Percentiles rank a stretch among this genome's conserved stretches.
Conservation (phyloP, 2,888 invertebrate genomes). For the Epsilonema sp. region DNA sequence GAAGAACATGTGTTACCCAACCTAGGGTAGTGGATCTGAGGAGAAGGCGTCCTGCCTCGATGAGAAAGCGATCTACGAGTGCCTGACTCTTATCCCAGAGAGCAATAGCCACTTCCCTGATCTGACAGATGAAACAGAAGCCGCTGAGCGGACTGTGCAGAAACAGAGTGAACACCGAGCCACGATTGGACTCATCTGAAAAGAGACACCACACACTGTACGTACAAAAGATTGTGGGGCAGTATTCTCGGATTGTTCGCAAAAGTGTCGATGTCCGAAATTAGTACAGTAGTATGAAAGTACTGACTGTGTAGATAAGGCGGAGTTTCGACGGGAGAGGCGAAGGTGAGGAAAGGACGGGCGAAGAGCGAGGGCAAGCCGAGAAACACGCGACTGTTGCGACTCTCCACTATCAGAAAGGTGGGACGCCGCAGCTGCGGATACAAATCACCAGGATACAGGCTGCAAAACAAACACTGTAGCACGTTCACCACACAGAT, state of each 20-base stretch:
- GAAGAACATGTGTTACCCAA: no score
- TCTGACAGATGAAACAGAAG: conserved; percentile 71
- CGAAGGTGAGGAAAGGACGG: conserved; percentile 70
- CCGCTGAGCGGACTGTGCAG: conserved; percentile 79
- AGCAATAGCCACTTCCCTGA: conserved; percentile 58
- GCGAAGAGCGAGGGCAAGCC: conserved; percentile 76
- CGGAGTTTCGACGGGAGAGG: conserved; percentile 83
- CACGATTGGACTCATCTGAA: conserved; percentile 44
- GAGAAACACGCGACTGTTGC: conserved; percentile 71
- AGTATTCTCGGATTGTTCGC: no score
- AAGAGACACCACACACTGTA: no score
- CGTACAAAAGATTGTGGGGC: no score
- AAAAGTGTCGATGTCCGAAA: no score
- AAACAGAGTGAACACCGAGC: conserved; percentile 80
- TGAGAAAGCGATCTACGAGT: conserved; percentile 66
- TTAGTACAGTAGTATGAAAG: not conserved
- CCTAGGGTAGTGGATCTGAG: conserved; percentile 53
- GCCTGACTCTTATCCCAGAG: conserved; percentile 76
- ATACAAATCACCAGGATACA: conserved; percentile 79
- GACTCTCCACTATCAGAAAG: conserved; percentile 80
- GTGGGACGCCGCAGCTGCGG: conserved; percentile 77
- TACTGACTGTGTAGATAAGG: not conserved
- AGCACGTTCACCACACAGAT: not conserved
- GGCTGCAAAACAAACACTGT: conserved; percentile 29
- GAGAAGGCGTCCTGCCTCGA: conserved; percentile 63